These are phyloP conservation scores for Micrasema longulum DNA, from an alignment of 1,140 invertebrate species.

Conservation along the genomic window DNA sequence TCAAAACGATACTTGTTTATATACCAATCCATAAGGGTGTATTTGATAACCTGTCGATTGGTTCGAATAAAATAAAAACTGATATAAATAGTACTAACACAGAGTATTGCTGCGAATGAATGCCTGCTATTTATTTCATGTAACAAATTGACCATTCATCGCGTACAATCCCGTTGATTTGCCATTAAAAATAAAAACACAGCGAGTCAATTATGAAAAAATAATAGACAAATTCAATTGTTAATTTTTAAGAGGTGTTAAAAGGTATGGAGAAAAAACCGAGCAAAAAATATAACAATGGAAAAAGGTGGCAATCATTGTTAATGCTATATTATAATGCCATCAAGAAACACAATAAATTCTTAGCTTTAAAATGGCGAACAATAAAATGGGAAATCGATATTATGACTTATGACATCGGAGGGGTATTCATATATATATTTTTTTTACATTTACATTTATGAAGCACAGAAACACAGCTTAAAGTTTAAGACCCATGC, in stretches of 20 bases:
- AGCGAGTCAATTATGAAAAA: background rate
- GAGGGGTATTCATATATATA: too few relatives aligned
- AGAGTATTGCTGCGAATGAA: too few relatives aligned
- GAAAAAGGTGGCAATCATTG: background rate
- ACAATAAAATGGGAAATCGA: too few relatives aligned
- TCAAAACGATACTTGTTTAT: background rate
- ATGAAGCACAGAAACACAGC: too few relatives aligned
- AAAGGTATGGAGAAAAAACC: slow-evolving; percentile 6
- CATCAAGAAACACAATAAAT: background rate
- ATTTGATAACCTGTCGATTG: too few relatives aligned
- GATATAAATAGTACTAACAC: background rate
- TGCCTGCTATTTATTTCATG: background rate
- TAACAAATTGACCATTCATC: background rate
- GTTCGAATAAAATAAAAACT: background rate
- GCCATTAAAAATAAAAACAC: background rate
- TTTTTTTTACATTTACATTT: too few relatives aligned
- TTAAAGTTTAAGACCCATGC: too few relatives aligned
- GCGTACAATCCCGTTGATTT: background rate
- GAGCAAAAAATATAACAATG: slow-evolving; percentile 1
- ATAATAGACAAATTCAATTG: slow-evolving; percentile 15
- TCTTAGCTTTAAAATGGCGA: background rate
- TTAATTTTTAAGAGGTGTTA: slow-evolving; percentile 7
- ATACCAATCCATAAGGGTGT: too few relatives aligned
- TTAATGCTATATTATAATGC: background rate
- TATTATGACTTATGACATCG: too few relatives aligned